phyloP scores from a whole-genome alignment of 2,797 vertebrate genomes.

The Notolepis coatsorum region DNA sequence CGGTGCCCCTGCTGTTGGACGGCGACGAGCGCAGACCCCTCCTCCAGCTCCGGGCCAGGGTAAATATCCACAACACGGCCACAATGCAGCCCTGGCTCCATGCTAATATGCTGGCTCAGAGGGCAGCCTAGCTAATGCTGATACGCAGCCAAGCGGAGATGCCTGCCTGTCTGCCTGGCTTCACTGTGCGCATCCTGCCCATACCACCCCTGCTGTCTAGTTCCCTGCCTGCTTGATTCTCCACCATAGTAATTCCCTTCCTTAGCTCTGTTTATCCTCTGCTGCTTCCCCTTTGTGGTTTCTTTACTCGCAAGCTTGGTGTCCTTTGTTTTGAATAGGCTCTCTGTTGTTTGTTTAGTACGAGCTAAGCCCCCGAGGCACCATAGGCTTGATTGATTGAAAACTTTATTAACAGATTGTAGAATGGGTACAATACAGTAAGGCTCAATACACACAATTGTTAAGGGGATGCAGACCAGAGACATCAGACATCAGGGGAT shows the following conservation, averaged over 20 bases:
- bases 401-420: no score
- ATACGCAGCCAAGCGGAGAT: conserved; percentile 35
- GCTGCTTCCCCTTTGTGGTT: conserved; percentile 31
- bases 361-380: conserved; percentile 21
- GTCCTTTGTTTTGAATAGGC: conserved; percentile 35
- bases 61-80: conserved; percentile 63
- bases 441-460: no score
- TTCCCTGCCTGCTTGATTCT: conserved; percentile 25
- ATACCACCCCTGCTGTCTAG: conserved; percentile 18
- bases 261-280: conserved; percentile 40
- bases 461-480: no score
- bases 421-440: no score
- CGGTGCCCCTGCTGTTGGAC: conserved; percentile 74
- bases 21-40: conserved; percentile 69
- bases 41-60: conserved; percentile 67
- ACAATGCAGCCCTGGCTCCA: conserved; percentile 16
- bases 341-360: conserved; percentile 43
- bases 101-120: conserved; percentile 37
- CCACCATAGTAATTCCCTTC: conserved; percentile 30
- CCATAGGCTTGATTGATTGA: no score
- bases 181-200: conserved; percentile 18
- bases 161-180: conserved; percentile 44
- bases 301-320: conserved; percentile 14
- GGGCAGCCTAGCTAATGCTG: conserved; percentile 4
- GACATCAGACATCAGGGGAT: no score